Conservation (phyloP, 2,113 vertebrate genomes). For the Mola mola region DNA sequence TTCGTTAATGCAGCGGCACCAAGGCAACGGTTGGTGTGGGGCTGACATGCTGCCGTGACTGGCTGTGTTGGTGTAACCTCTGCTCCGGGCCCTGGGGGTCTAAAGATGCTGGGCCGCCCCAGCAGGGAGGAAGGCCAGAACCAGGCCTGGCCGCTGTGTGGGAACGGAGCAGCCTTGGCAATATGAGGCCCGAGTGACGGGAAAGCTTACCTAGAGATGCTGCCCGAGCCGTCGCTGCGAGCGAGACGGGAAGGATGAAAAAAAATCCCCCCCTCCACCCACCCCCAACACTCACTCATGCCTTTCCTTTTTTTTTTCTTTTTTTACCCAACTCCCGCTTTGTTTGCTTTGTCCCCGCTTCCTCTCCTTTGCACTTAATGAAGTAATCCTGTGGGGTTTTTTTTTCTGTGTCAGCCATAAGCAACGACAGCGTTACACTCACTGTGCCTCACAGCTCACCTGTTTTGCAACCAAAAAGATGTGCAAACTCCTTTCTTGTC, state of each 20-base stretch:
- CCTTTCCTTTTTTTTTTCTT: slow-evolving; percentile 73
- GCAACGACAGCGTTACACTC: slow-evolving; percentile 62
- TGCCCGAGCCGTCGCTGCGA: slow-evolving; percentile 34
- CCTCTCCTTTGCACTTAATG: slow-evolving; percentile 76
- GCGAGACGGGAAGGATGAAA: slow-evolving; percentile 48
- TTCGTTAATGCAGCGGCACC: slow-evolving; percentile 71
- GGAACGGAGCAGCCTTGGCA: slow-evolving; percentile 71
- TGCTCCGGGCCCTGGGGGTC: slow-evolving; percentile 75
- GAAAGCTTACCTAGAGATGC: slow-evolving; percentile 73
- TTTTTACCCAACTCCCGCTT: slow-evolving; percentile 72
- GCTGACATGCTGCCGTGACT: slow-evolving; percentile 80
- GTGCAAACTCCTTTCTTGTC: too few relatives aligned
- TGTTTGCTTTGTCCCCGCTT: slow-evolving; percentile 83
- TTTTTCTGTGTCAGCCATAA: slow-evolving; percentile 69
- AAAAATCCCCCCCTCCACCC: slow-evolving; percentile 13
- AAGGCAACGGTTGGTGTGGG: slow-evolving; percentile 82
- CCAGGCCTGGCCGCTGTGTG: slow-evolving; percentile 69
- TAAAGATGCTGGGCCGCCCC: slow-evolving; percentile 65
- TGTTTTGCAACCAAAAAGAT: too few relatives aligned
- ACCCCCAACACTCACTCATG: slow-evolving; percentile 52
- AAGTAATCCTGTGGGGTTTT: slow-evolving; percentile 73
- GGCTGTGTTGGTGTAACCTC: slow-evolving; percentile 84
- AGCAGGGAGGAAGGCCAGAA: slow-evolving; percentile 66
- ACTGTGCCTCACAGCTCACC: too few relatives aligned
- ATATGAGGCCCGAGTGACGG: slow-evolving; percentile 71